These are phyloP conservation scores for Erethizon dorsatum DNA, from an alignment of 2,797 vertebrate species.

Conservation along the genomic window DNA sequence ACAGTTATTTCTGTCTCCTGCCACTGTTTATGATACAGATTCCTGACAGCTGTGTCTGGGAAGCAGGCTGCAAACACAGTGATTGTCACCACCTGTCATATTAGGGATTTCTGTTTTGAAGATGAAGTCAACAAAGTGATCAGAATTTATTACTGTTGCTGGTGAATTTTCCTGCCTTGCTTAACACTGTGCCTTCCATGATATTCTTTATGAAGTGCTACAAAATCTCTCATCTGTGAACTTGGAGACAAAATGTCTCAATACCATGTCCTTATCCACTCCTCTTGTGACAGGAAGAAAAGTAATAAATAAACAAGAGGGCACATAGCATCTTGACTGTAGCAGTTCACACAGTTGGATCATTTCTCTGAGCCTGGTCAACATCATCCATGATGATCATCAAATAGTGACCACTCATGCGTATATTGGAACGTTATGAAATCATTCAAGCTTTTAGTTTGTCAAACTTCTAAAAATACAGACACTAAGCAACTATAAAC, in stretches of 20 bases:
- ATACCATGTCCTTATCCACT: neutral
- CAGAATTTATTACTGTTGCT: neutral
- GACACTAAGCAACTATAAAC: neutral
- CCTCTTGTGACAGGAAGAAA: conserved; percentile 10
- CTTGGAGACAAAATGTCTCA: conserved; percentile 6
- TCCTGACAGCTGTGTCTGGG: conserved; percentile 9
- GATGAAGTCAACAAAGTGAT: conserved; percentile 38
- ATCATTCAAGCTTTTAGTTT: neutral
- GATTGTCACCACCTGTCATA: neutral
- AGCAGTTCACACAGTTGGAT: neutral
- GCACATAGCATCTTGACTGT: neutral
- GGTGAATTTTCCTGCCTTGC: conserved; percentile 29
- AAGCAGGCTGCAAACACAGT: neutral
- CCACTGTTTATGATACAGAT: neutral
- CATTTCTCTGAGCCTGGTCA: neutral
- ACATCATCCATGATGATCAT: neutral
- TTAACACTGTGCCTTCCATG: neutral
- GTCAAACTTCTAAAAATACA: neutral
- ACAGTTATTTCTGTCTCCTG: conserved; percentile 48
- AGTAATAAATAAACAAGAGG: neutral
- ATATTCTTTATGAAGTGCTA: conserved; percentile 47
- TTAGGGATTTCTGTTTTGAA: conserved; percentile 39
- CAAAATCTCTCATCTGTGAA: conserved; percentile 14
- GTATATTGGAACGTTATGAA: neutral
- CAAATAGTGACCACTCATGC: neutral